Base-by-base conservation (phyloP, 2,113 vertebrate species). In the Seriola dumerili region DNA sequence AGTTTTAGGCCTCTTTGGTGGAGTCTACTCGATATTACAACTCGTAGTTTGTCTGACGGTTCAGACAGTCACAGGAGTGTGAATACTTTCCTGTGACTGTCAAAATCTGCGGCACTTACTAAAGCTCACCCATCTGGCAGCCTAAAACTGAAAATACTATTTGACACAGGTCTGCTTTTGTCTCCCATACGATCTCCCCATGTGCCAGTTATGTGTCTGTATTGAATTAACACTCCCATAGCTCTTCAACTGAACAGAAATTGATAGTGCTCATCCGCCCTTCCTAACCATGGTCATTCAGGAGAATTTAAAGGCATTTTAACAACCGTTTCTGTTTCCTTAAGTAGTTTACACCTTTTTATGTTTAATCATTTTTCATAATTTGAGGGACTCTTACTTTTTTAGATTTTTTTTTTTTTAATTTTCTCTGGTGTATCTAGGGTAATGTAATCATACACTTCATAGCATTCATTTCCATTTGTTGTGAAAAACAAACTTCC, bases 191-290 rank as follows among this genome's bases (percentile, higher is more conserved):
- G 70, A 75, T 72, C 78, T 90, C 40, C 86, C 84, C 67, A 76
- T 87, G 87, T 92, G 84, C 85, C 91, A 89, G 88, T 89, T 70
- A 34, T 14, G 68, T 90, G 57, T 93, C 78, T 69, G 81, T 88
- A 46, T 52, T 70, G 64, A 85, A 83, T 61, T 86, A 85, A 85
- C 78, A 73, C 81, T 88, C 80, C 70, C 19, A 7, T 74, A 65
- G 12, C 66, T 77, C 59, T 80, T 74, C 3, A 75, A 72, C 67
- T 66, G 79, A 70, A 78, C 72, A 69, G 72, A 72, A 75, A 61
- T 42, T 0, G 8, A 54, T 54, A 11, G 29, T 66, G 8, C 19
- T 61, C 68, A 55, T 77, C 57, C 16, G 0, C 61, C 21, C 72
- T 58, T 73, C 57, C 44, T 59, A 7, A 67, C 25, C 25, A 63